A percentile compares a stretch with the other conserved stretches of the same genome.
Evolutionary conservation across 23 tunicate species (phyloP).

Genomic region (Ciona savignyi): DNA sequence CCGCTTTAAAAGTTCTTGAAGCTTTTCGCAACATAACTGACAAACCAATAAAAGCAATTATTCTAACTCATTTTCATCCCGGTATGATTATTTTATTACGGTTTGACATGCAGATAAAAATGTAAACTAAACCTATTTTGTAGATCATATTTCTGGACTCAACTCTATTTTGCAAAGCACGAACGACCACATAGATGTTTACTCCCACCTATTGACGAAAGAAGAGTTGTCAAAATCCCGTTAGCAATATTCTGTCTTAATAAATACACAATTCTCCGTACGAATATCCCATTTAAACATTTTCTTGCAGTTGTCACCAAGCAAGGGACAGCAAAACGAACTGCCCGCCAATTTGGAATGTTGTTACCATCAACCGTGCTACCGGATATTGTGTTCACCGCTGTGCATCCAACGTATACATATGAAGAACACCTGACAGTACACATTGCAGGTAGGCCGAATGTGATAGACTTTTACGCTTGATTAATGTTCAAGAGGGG

Average conservation of each 20-base stretch:
- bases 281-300: no score
- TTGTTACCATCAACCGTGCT: not conserved
- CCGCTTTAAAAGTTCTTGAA: conserved; percentile 2
- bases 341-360: not conserved
- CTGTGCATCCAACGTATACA: not conserved
- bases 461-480: no score
- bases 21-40: conserved; percentile 56
- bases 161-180: not conserved
- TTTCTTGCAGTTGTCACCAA: not conserved
- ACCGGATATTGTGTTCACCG: not conserved
- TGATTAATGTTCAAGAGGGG: no score
- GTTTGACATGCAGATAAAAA: no score
- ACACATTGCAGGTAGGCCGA: not conserved
- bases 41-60: conserved; percentile 57
- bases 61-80: conserved; percentile 70
- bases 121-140: no score
- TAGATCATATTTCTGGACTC: conserved; percentile 9
- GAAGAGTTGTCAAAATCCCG: conserved; percentile 5
- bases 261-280: no score
- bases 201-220: not conserved
- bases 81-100: no score
- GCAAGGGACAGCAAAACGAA: not conserved
- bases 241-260: no score
- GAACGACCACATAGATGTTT: not conserved
- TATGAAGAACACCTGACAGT: not conserved